phyloP scores from a whole-genome alignment of 2,797 vertebrate genomes.

The Pelobates cultripes region DNA sequence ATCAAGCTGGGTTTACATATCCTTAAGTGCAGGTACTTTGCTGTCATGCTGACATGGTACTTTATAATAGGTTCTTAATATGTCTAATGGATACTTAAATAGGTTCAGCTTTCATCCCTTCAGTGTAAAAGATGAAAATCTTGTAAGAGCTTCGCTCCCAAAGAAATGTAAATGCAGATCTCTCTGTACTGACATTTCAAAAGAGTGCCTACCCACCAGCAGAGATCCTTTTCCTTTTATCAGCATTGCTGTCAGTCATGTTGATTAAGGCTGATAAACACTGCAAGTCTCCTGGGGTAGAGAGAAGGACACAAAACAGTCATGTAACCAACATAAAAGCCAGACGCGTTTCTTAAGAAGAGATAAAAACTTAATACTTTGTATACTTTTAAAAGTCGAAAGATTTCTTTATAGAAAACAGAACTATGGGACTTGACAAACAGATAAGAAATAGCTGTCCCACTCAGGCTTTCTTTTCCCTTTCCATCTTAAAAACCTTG shows the following conservation, averaged over 20 bases:
- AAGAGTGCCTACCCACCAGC: constrained; percentile 67
- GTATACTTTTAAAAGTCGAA: constrained; percentile 37
- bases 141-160: constrained; percentile 65
- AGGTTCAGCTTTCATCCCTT: constrained; percentile 69
- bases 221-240: constrained; percentile 65
- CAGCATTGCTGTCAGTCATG: constrained; percentile 71
- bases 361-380: constrained; percentile 45
- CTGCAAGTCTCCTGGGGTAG: constrained; percentile 58
- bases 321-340: constrained; percentile 63
- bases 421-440: not conserved
- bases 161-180: constrained; percentile 75
- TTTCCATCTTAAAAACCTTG: constrained; percentile 22
- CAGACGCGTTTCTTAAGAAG: constrained; percentile 53
- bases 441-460: not conserved
- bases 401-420: constrained; percentile 31
- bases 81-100: constrained; percentile 68
- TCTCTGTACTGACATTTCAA: constrained; percentile 73
- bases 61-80: constrained; percentile 55
- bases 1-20: constrained; percentile 26
- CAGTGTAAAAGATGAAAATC: constrained; percentile 68
- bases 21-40: constrained; percentile 51
- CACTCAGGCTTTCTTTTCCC: not conserved
- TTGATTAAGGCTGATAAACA: constrained; percentile 74
- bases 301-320: constrained; percentile 62
- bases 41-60: constrained; percentile 57